Conservation (phyloP, 1,140 invertebrate genomes). For the Drosophila nebulosa region DNA sequence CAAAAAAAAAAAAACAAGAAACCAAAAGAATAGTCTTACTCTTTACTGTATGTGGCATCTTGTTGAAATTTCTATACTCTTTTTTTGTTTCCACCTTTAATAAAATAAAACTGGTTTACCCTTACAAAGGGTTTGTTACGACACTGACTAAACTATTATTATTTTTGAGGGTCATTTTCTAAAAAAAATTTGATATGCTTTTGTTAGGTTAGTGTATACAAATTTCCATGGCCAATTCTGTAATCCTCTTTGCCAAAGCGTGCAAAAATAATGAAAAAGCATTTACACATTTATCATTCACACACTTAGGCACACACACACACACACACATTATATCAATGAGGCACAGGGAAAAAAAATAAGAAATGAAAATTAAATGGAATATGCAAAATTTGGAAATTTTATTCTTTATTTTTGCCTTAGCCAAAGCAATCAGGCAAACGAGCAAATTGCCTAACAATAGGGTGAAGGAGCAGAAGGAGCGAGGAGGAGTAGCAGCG, state of each 20-base stretch:
- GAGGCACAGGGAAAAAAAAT: conserved; percentile 26
- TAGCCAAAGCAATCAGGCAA: background rate
- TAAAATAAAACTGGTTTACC: too few relatives aligned
- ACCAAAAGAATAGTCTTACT: background rate
- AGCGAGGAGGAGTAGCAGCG: background rate
- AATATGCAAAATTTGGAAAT: conserved; percentile 26
- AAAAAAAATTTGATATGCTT: too few relatives aligned
- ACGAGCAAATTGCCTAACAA: background rate
- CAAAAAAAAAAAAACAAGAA: background rate
- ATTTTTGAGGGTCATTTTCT: too few relatives aligned
- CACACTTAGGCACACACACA: background rate
- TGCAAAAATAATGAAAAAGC: background rate
- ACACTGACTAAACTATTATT: too few relatives aligned
- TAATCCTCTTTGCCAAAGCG: background rate
- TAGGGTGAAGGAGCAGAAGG: background rate
- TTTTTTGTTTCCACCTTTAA: background rate
- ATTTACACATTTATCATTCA: conserved; percentile 1
- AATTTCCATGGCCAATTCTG: background rate
- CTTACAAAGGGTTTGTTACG: too few relatives aligned
- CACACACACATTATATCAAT: conserved; percentile 29
- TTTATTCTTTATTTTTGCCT: background rate
- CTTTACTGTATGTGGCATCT: background rate
- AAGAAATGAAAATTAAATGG: conserved; percentile 31
- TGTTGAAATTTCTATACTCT: background rate
- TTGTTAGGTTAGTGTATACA: background rate